Percentiles rank a stretch among this genome's conserved stretches.
Conservation (phyloP, 1,140 invertebrate species). For the Zaprionus capensis region DNA sequence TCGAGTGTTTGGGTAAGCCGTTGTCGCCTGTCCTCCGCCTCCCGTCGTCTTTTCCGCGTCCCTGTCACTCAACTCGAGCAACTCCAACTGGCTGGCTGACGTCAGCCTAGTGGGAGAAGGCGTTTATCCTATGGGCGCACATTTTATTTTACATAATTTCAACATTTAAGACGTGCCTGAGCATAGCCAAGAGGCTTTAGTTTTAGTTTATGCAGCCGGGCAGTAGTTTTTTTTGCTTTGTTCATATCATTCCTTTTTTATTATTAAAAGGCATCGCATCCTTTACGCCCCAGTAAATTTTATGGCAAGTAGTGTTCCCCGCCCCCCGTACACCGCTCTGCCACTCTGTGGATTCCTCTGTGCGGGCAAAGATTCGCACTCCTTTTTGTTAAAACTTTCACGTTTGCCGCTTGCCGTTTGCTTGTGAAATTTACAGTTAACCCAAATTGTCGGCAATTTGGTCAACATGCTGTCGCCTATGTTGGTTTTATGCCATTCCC, state of each 20-base stretch:
- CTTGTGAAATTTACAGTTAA: constrained; percentile 75
- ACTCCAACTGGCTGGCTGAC: constrained; percentile 49
- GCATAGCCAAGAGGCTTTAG: constrained; percentile 79
- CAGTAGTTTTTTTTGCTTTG: constrained; percentile 36
- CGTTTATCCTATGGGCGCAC: constrained; percentile 63
- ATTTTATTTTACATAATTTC: constrained; percentile 83
- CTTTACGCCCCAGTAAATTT: constrained; percentile 79
- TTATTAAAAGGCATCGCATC: constrained; percentile 78
- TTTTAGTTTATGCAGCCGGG: constrained; percentile 77
- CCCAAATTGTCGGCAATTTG: constrained; percentile 81
- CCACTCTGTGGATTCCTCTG: constrained; percentile 41
- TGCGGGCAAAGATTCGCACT: constrained; percentile 28
- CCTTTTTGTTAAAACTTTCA: constrained; percentile 79
- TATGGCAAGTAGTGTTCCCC: constrained; percentile 40
- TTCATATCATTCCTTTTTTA: constrained; percentile 42
- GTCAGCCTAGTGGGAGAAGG: constrained; percentile 53
- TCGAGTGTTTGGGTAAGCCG: constrained; percentile 58
- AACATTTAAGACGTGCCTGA: constrained; percentile 81
- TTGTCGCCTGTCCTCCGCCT: constrained; percentile 4
- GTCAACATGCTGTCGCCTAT: constrained; percentile 63
- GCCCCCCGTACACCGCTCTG: background rate
- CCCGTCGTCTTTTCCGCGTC: background rate
- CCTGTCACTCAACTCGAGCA: constrained; percentile 57
- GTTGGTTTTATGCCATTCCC: constrained; percentile 56
- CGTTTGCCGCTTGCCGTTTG: constrained; percentile 68